Evolutionary conservation across 2,113 vertebrate genomes (phyloP).

Genomic region (Clarias batrachus): DNA sequence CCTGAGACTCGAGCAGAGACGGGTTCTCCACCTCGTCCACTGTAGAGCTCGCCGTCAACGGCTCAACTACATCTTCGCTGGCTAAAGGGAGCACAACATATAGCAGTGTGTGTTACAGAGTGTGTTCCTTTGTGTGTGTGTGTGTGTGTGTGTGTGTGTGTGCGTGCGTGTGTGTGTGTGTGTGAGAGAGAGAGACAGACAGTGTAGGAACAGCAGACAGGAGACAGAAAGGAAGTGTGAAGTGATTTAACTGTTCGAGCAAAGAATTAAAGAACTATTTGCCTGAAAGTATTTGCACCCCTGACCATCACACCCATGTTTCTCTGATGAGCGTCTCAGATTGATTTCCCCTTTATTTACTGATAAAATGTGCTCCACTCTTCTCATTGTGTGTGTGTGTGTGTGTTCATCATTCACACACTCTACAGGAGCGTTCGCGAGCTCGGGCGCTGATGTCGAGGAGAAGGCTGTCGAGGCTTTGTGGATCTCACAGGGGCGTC

Average conservation of each 20-base stretch:
- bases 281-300: not conserved
- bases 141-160: slow-evolving; percentile 23
- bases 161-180: slow-evolving; percentile 2
- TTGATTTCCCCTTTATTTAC: not conserved
- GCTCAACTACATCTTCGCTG: slow-evolving; percentile 32
- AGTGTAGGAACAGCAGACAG: not conserved
- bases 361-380: not conserved
- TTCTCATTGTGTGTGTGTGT: no score
- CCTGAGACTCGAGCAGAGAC: not conserved
- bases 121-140: not conserved
- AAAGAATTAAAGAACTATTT: not conserved
- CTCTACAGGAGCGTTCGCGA: not conserved
- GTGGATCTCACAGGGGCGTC: not conserved
- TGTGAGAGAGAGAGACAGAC: not conserved
- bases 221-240: not conserved
- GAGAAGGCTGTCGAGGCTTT: not conserved
- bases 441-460: not conserved
- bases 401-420: no score
- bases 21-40: not conserved
- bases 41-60: slow-evolving; percentile 7
- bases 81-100: slow-evolving; percentile 54
- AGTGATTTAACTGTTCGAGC: not conserved
- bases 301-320: not conserved
- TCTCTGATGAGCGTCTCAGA: not conserved
- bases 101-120: slow-evolving; percentile 28